These are phyloP conservation scores for Dendropsophus ebraccatus DNA, from an alignment of 2,113 vertebrate species.

Conservation along the genomic window DNA sequence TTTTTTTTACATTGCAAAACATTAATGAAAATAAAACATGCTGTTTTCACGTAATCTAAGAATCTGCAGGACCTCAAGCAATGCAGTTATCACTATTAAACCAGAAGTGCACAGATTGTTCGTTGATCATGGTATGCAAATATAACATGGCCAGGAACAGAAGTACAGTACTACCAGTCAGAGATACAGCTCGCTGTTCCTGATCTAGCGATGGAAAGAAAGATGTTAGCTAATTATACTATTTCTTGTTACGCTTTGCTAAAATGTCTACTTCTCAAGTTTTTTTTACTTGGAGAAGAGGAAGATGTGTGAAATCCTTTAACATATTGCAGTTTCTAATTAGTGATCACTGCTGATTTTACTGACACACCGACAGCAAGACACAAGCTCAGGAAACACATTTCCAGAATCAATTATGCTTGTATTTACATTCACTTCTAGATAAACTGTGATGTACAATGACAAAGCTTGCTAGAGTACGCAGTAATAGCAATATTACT, in stretches of 20 bases:
- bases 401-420: slow-evolving; percentile 72
- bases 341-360: slow-evolving; percentile 74
- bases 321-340: slow-evolving; percentile 75
- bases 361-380: slow-evolving; percentile 69
- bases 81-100: background rate
- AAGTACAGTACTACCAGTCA: slow-evolving; percentile 6
- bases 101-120: background rate
- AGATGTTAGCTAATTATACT: slow-evolving; percentile 70
- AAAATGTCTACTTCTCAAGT: slow-evolving; percentile 59
- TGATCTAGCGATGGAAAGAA: slow-evolving; percentile 64
- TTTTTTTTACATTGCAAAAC: background rate
- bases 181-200: background rate
- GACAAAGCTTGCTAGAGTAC: slow-evolving; percentile 16
- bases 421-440: slow-evolving; percentile 70
- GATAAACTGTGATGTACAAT: slow-evolving; percentile 8
- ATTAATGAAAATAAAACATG: background rate
- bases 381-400: slow-evolving; percentile 62
- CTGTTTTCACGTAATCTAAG: background rate
- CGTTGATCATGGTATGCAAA: background rate
- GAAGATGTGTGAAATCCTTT: slow-evolving; percentile 64
- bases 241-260: slow-evolving; percentile 63
- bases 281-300: slow-evolving; percentile 62
- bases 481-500: background rate
- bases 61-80: background rate
- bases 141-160: background rate